Conservation (phyloP, 2,888 invertebrate species). For the Notodonta dromedarius region DNA sequence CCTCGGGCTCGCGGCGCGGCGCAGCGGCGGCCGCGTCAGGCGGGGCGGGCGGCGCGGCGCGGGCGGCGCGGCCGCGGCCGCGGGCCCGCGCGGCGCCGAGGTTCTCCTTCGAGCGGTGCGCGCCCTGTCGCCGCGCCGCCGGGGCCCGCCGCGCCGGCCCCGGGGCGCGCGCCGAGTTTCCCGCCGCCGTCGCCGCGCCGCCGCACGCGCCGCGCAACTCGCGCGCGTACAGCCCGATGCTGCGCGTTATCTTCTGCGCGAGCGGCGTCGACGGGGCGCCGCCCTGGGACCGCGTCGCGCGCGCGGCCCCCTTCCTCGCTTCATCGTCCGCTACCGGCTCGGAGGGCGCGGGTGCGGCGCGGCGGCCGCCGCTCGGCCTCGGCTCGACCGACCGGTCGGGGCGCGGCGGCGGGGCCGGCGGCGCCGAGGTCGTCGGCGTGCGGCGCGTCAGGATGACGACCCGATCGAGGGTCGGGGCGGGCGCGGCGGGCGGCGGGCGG, state of each 20-base stretch:
- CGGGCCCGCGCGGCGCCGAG: constrained; percentile 63
- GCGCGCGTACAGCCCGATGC: constrained; percentile 54
- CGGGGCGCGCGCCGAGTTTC: constrained; percentile 76
- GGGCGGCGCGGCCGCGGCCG: constrained; percentile 59
- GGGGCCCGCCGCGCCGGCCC: constrained; percentile 68
- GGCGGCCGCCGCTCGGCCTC: constrained; percentile 27
- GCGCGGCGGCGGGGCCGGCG: constrained; percentile 37
- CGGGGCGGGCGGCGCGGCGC: constrained; percentile 45
- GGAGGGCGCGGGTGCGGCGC: constrained; percentile 34
- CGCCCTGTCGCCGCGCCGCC: constrained; percentile 64
- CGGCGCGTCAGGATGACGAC: constrained; percentile 68
- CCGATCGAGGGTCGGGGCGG: constrained; percentile 51
- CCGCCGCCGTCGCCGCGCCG: constrained; percentile 55
- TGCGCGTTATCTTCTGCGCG: constrained; percentile 54
- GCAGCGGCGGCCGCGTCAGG: constrained; percentile 33
- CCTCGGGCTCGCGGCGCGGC: constrained; percentile 52
- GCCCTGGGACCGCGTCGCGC: constrained; percentile 53
- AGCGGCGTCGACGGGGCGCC: constrained; percentile 44
- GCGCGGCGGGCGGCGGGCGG: constrained; percentile 30
- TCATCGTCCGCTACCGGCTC: constrained; percentile 41
- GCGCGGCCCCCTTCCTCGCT: constrained; percentile 32
- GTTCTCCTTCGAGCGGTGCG: constrained; percentile 77
- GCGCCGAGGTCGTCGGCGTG: constrained; percentile 41
- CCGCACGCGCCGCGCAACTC: constrained; percentile 53
- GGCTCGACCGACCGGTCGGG: constrained; percentile 27